phyloP scores from a whole-genome alignment of 2,113 vertebrate genomes.

The Tenebrosternarchus preto region DNA sequence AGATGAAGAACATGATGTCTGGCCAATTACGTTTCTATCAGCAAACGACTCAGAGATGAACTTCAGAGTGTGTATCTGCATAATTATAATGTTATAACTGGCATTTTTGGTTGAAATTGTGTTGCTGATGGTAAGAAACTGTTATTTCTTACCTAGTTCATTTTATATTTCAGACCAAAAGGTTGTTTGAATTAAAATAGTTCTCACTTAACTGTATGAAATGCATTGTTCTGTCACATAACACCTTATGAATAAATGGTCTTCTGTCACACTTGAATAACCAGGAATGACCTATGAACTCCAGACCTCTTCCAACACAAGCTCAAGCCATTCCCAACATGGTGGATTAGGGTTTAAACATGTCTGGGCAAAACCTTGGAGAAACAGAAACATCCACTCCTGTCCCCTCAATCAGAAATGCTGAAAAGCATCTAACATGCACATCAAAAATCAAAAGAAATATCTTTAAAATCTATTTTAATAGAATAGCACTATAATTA shows the following conservation, averaged over 20 bases:
- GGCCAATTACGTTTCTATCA: neutral
- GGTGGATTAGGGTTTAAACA: neutral
- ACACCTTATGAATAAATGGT: conserved; percentile 23
- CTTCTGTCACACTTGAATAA: conserved; percentile 26
- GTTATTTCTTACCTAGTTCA: too few species aligned
- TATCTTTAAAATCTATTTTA: conserved; percentile 64
- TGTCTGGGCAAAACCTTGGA: conserved; percentile 2
- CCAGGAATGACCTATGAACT: conserved; percentile 3
- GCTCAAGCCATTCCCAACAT: conserved; percentile 8
- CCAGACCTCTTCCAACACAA: conserved; percentile 7
- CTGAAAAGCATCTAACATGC: conserved; percentile 60
- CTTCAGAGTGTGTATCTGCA: neutral
- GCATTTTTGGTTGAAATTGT: neutral
- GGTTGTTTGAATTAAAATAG: neutral
- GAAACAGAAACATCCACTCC: conserved; percentile 16
- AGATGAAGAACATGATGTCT: neutral
- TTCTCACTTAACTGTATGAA: conserved; percentile 20
- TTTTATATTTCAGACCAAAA: neutral
- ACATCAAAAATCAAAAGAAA: conserved; percentile 70
- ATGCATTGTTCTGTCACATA: conserved; percentile 1
- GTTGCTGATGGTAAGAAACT: neutral
- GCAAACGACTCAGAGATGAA: neutral
- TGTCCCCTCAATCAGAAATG: conserved; percentile 11
- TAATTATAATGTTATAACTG: neutral
- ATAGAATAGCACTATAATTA: conserved; percentile 70